These are phyloP conservation scores for Cottus gobio DNA, from an alignment of 2,113 vertebrate genomes.

Conservation along the genomic window DNA sequence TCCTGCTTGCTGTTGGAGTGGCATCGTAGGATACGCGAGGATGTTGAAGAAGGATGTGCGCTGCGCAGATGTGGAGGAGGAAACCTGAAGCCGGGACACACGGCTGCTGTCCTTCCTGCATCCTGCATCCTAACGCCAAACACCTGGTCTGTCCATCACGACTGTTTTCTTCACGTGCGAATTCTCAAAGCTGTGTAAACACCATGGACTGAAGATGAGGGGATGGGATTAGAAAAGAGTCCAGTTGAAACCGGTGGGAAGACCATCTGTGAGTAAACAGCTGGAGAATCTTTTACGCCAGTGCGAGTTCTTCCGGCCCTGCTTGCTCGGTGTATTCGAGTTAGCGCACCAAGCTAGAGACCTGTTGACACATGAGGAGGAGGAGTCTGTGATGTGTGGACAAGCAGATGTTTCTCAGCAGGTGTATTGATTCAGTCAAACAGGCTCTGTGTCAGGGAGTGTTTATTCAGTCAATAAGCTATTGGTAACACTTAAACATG, in stretches of 20 bases:
- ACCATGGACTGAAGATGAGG: background rate
- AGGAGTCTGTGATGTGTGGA: background rate
- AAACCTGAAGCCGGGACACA: constrained; percentile 53
- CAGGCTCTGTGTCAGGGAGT: background rate
- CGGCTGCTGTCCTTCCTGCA: constrained; percentile 65
- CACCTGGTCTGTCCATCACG: constrained; percentile 66
- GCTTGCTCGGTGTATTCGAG: background rate
- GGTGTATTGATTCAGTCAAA: background rate
- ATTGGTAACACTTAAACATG: background rate
- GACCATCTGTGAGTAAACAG: constrained; percentile 2
- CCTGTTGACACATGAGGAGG: background rate
- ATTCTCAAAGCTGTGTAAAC: background rate
- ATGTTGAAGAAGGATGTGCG: constrained; percentile 27
- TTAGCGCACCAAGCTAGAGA: background rate
- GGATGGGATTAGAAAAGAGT: background rate
- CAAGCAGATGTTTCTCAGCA: background rate
- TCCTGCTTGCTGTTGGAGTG: constrained; percentile 33
- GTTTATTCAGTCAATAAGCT: background rate
- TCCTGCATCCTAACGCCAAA: constrained; percentile 60
- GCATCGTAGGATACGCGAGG: background rate
- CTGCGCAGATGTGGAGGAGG: constrained; percentile 69
- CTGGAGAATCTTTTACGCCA: background rate
- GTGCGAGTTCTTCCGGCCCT: background rate
- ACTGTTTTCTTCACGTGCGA: background rate
- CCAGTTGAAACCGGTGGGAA: background rate